Evolutionary conservation across 2,888 invertebrate genomes (phyloP).

Genomic region (Ennomos erosarius): DNA sequence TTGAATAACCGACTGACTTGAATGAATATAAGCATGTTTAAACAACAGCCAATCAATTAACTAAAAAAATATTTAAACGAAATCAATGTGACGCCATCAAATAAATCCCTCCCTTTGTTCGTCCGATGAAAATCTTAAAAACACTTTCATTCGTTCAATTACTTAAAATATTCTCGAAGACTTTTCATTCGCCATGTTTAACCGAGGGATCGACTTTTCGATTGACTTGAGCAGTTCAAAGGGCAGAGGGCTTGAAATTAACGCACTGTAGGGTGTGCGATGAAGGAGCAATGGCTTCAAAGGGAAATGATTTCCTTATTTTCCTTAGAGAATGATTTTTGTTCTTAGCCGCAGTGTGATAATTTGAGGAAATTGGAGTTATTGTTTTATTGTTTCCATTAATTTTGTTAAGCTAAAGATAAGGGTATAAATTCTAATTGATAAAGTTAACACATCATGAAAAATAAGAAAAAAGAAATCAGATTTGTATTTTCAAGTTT

Average conservation of each 20-base stretch:
- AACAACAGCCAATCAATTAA: slow-evolving; percentile 27
- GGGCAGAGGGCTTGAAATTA: slow-evolving; percentile 77
- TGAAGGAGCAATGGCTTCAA: slow-evolving; percentile 74
- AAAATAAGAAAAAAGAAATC: too few species aligned
- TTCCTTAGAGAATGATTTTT: slow-evolving; percentile 66
- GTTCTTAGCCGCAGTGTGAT: slow-evolving; percentile 44
- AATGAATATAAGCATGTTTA: too few species aligned
- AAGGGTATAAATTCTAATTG: not conserved
- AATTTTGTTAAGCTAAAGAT: slow-evolving; percentile 15
- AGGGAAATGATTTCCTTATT: slow-evolving; percentile 76
- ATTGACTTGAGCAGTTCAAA: slow-evolving; percentile 83
- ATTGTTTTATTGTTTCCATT: slow-evolving; percentile 33
- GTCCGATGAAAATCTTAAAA: slow-evolving; percentile 66
- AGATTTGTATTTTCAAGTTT: too few species aligned
- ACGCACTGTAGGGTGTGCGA: slow-evolving; percentile 77
- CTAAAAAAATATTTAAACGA: slow-evolving; percentile 34
- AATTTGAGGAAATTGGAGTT: slow-evolving; percentile 37
- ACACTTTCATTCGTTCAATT: slow-evolving; percentile 81
- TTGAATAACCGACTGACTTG: too few species aligned
- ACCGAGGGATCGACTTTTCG: slow-evolving; percentile 82
- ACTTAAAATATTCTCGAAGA: slow-evolving; percentile 80
- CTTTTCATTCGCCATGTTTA: slow-evolving; percentile 83
- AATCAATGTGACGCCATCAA: slow-evolving; percentile 45
- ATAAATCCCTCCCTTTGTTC: slow-evolving; percentile 62
- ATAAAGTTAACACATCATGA: too few species aligned